phyloP scores from a whole-genome alignment of 2,888 invertebrate species.

The Venustoraphidia nigricollis region DNA sequence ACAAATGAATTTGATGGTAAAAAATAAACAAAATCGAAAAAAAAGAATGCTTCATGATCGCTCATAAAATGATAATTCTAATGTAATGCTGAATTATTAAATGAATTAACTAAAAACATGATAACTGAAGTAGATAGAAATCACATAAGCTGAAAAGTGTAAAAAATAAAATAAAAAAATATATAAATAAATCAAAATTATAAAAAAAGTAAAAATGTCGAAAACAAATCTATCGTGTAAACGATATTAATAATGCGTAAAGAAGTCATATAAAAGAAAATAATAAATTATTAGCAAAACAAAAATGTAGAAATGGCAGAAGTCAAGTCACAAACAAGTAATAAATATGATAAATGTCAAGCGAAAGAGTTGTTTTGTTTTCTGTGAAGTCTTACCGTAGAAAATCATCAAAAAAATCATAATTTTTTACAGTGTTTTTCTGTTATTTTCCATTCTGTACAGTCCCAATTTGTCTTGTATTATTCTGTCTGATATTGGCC shows the following conservation, averaged over 20 bases:
- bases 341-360: no score
- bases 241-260: no score
- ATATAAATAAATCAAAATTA: neutral
- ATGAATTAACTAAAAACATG: no score
- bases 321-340: neutral
- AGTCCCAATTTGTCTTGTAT: constrained; percentile 2
- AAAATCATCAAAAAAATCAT: neutral
- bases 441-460: constrained; percentile 3
- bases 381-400: neutral
- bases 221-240: no score
- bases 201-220: neutral
- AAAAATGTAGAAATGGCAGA: neutral
- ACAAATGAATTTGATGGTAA: no score
- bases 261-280: neutral
- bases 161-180: neutral
- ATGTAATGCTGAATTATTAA: no score
- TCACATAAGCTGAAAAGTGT: neutral
- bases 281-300: neutral
- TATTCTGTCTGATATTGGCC: neutral
- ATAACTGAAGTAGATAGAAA: no score
- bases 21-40: no score
- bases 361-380: no score
- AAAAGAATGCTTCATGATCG: no score
- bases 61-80: no score
- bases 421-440: neutral